phyloP scores from a whole-genome alignment of 1,140 invertebrate species.

The Drosophila teissieri region DNA sequence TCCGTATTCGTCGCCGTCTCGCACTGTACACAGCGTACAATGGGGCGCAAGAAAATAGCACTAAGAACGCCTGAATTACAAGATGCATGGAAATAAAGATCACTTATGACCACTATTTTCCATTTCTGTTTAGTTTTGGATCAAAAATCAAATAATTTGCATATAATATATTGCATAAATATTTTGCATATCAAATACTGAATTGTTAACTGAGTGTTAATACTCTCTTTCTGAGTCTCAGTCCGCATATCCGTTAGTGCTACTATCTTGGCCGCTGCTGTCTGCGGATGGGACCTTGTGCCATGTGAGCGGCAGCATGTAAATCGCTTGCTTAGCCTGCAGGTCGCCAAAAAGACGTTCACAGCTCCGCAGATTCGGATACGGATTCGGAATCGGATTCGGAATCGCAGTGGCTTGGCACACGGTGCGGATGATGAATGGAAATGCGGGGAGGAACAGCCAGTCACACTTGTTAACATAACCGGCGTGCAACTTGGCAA shows the following conservation, averaged over 20 bases:
- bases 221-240: no score
- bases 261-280: background rate
- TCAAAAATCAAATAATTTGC: no score
- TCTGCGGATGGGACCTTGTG: background rate
- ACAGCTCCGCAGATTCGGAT: background rate
- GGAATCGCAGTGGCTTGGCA: slow-evolving; percentile 19
- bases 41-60: background rate
- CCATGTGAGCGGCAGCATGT: slow-evolving; percentile 24
- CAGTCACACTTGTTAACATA: slow-evolving; percentile 64
- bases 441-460: slow-evolving; percentile 12
- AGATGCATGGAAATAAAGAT: no score
- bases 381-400: no score
- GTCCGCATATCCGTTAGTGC: no score
- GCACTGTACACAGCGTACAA: background rate
- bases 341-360: background rate
- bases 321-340: slow-evolving; percentile 8
- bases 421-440: slow-evolving; percentile 46
- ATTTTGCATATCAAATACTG: no score
- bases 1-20: slow-evolving; percentile 2
- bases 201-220: no score
- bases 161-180: no score
- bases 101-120: no score
- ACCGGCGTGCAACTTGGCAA: slow-evolving; percentile 31
- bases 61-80: no score
- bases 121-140: no score